Base-by-base conservation (phyloP, 2,888 invertebrate species). In the Euplexia lucipara region DNA sequence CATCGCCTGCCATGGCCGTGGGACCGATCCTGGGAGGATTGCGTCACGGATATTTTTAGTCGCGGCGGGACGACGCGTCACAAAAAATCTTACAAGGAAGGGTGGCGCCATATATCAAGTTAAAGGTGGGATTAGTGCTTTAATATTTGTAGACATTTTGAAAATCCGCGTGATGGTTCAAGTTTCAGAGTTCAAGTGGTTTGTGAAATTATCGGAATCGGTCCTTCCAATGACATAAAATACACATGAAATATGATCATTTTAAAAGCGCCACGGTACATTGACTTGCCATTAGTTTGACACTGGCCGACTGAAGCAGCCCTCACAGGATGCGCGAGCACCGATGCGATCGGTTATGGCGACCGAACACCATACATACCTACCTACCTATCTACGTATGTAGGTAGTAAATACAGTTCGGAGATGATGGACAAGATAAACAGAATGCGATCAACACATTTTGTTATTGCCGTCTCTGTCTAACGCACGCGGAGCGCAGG, bases 21-120 rank as follows among this genome's bases (percentile, higher is more conserved):
- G 91, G 92, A 92, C 84, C 87, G 85, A 78, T 81, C 81, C 84
- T 84, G 83, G 76, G 63, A 68, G 65, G 67, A 74, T 91, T 91
- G 87, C 94, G 92, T 94, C 95, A 95, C 84, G 86, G 90, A 84
- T 94, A 94, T 94, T 93, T 95, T 92, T 94, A 94, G 93, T 83
- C 68, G 71, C 79, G 79, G 78, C 87, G 84, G 88, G 89, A 85
- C 88, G 92, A 89, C 90, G 90, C 86, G 90, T 82, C 89, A 78
- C 90, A 94, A 94, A 92, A 93, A 94, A 92, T 74, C 78, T 86
- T 88, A 83, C 84, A 87, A 83, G 68, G 83, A 89, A 90, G 91
- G 92, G 90, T 92, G 94, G 94, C 93, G 93, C 93, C 93, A 86
- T 86, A 86, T 79, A 82, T 88, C 82, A 82, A 79, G 79, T 83